phyloP scores from a whole-genome alignment of 2,888 invertebrate genomes.

The Lasioglossum lativentre region DNA sequence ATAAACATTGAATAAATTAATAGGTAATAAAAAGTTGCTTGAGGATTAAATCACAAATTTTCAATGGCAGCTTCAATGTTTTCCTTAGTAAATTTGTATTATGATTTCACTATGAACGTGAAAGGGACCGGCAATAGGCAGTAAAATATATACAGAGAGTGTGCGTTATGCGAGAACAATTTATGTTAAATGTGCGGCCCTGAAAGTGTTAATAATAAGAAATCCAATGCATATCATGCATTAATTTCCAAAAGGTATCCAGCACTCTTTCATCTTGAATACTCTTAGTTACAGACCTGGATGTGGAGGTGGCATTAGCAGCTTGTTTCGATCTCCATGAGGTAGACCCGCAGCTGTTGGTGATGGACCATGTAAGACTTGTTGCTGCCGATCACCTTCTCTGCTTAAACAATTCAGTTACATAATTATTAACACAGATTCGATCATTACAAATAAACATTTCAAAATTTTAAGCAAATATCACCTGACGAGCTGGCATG shows the following conservation, averaged over 20 bases:
- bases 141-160: not conserved
- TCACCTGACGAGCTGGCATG: conserved; percentile 74
- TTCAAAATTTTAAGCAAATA: conserved; percentile 72
- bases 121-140: not conserved
- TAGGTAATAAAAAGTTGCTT: not conserved
- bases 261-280: conserved; percentile 79
- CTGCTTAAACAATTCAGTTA: conserved; percentile 84
- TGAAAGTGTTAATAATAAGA: conserved; percentile 8
- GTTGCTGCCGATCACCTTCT: conserved; percentile 82
- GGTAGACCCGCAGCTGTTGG: conserved; percentile 78
- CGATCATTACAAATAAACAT: conserved; percentile 61
- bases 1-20: not conserved
- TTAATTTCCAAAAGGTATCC: conserved; percentile 71
- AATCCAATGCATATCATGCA: not conserved
- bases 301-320: conserved; percentile 83
- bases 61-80: not conserved
- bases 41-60: not conserved
- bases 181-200: conserved; percentile 1
- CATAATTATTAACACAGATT: conserved; percentile 77
- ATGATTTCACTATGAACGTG: not conserved
- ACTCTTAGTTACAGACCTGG: conserved; percentile 85
- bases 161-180: not conserved
- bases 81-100: not conserved
- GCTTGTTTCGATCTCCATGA: conserved; percentile 83
- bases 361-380: conserved; percentile 79